Percentiles rank a stretch among this genome's conserved stretches.
These are phyloP conservation scores for Drepanosiphum platanoidis DNA, from an alignment of 2,888 invertebrate species.

Conservation along the genomic window DNA sequence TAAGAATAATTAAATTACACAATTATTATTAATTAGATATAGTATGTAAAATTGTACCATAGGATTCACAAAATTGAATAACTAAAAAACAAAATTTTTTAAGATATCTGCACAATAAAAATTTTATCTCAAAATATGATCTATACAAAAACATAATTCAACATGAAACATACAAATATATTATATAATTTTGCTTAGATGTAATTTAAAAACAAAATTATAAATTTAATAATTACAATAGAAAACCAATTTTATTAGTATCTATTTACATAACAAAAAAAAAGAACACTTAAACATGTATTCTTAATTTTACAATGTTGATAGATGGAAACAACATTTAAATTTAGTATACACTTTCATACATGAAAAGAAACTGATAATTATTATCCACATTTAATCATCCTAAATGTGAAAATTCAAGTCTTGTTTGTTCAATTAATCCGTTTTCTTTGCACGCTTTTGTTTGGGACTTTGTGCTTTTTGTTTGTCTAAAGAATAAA, in stretches of 20 bases:
- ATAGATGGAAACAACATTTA: conserved; percentile 38
- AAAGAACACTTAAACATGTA: conserved; percentile 26
- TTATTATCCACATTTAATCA: neutral
- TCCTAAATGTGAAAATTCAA: conserved; percentile 9
- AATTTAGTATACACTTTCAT: conserved; percentile 20
- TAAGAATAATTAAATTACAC: conserved; percentile 23
- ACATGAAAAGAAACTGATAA: conserved; percentile 1
- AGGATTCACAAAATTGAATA: conserved; percentile 44
- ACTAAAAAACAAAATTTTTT: conserved; percentile 45
- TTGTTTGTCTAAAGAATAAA: conserved; percentile 46
- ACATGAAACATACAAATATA: conserved; percentile 44
- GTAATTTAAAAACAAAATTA: conserved; percentile 44
- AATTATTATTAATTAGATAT: conserved; percentile 3
- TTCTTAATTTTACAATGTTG: conserved; percentile 2
- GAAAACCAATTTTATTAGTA: conserved; percentile 33
- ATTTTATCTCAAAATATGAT: conserved; percentile 34
- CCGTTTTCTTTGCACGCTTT: conserved; percentile 54
- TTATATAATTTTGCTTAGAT: conserved; percentile 40
- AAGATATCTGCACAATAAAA: conserved; percentile 12
- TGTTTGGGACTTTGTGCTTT: conserved; percentile 57
- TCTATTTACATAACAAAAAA: conserved; percentile 55
- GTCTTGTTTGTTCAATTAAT: conserved; percentile 53
- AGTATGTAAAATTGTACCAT: conserved; percentile 7
- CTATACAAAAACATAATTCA: conserved; percentile 57
- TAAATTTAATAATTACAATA: conserved; percentile 56